Evolutionary conservation across 2,113 vertebrate species (phyloP).

Genomic region (Equus quagga): DNA sequence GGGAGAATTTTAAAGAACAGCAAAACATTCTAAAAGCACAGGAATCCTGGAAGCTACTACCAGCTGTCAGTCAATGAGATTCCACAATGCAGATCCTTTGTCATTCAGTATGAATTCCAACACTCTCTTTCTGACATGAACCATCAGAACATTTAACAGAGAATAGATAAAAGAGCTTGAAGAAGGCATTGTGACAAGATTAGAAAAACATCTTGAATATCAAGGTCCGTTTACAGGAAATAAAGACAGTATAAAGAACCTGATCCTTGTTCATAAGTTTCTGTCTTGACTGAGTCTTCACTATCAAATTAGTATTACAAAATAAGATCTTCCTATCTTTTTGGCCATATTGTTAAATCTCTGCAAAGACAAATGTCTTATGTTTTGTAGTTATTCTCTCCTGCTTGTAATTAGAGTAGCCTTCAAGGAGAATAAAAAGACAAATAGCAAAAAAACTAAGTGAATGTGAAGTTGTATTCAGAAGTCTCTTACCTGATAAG

Average conservation of each 20-base stretch:
- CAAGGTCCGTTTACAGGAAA: not conserved
- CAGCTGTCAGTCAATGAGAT: conserved; percentile 56
- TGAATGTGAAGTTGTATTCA: conserved; percentile 13
- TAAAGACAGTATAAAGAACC: not conserved
- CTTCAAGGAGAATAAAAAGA: not conserved
- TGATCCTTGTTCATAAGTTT: not conserved
- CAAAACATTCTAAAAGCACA: conserved; percentile 42
- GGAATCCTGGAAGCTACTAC: not conserved
- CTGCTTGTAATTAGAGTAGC: not conserved
- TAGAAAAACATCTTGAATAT: conserved; percentile 59
- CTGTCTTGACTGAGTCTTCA: not conserved
- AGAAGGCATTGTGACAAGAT: conserved; percentile 40
- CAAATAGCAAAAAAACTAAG: not conserved
- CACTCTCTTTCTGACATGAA: conserved; percentile 49
- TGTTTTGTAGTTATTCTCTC: not conserved
- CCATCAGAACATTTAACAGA: conserved; percentile 59
- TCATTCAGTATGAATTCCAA: conserved; percentile 60
- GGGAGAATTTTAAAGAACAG: conserved; percentile 65
- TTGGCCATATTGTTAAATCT: not conserved
- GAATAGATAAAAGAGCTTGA: conserved; percentile 25
- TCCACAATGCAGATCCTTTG: conserved; percentile 1
- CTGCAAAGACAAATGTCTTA: not conserved
- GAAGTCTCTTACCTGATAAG: not conserved
- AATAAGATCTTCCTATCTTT: not conserved
- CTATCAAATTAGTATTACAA: not conserved